Base-by-base conservation (phyloP, 2,888 invertebrate genomes). In the Drosophila helvetica region DNA sequence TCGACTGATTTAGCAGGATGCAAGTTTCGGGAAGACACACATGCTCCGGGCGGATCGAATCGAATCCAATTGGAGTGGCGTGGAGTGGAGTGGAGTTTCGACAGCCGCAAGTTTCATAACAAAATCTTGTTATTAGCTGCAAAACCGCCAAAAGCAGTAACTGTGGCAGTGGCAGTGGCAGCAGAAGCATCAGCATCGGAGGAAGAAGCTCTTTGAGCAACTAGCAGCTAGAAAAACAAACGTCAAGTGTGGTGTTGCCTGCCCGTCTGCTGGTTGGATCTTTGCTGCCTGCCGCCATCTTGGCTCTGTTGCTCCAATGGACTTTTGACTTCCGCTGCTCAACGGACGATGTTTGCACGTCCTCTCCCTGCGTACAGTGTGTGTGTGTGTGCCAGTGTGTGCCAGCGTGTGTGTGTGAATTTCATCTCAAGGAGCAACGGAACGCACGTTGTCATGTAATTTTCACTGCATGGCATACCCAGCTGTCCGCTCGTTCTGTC, bases 401-500 rank as follows among this genome's bases (percentile, higher is more conserved):
- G n/a, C n/a, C n/a, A n/a, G n/a, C n/a, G 53, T 65, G 43, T 43
- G 54, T 54, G 18, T 50, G 61, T 51, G 61, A 69, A 62, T 78
- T 77, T 75, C 79, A 69, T 73, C 65, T 78, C 63, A 63, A 58
- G 68, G 27, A 53, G 56, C 56, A 68, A 66, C 62, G 33, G 43
- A 73, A 55, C 57, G 53, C 64, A 77, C 77, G 79, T 74, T 85
- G 85, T 79, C 87, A 77, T 84, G 85, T 73, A 86, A 80, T 85
- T 78, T 85, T 78, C 74, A 63, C 57, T 66, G 59, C 52, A 59
- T 55, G 65, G 42, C 73, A 47, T 56, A 17, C 19, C 33, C 47
- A 64, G 72, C 33, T 68, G 56, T 52, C 47, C 50, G 30, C 27
- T 55, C 53, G 65, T 66, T 47, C 62, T 66, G 58, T 58, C 71